Evolutionary conservation across 2,113 vertebrate genomes (phyloP).

Genomic region (Ictalurus punctatus): DNA sequence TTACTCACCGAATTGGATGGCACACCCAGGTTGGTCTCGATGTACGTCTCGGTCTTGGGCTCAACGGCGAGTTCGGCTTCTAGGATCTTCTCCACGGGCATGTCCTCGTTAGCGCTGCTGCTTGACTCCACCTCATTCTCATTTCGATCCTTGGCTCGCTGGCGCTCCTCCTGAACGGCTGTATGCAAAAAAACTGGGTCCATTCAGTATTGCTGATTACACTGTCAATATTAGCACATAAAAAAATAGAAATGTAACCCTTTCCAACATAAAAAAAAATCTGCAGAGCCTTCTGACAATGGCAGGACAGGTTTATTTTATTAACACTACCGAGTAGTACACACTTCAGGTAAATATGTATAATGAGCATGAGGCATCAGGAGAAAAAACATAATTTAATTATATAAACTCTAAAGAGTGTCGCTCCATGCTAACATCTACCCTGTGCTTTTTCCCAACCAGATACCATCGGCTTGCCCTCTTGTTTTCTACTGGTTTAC

Average conservation of each 20-base stretch:
- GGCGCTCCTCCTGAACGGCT: slow-evolving; percentile 98
- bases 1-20: slow-evolving; percentile 90
- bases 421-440: background rate
- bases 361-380: background rate
- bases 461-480: background rate
- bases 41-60: slow-evolving; percentile 97
- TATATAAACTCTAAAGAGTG: background rate
- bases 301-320: background rate
- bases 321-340: background rate
- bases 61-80: slow-evolving; percentile 95
- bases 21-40: slow-evolving; percentile 88
- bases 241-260: background rate
- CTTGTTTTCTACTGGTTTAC: background rate
- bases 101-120: slow-evolving; percentile 92
- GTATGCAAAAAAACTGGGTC: slow-evolving; percentile 68
- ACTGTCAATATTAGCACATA: slow-evolving; percentile 22
- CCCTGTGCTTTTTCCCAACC: background rate
- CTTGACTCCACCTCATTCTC: slow-evolving; percentile 94
- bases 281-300: background rate
- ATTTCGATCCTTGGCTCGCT: slow-evolving; percentile 90
- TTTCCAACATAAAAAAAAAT: background rate
- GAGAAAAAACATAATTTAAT: background rate
- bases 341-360: no score
- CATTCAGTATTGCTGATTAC: slow-evolving; percentile 62
- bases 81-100: slow-evolving; percentile 98